phyloP scores from a whole-genome alignment of 2,888 invertebrate genomes.

The Laothoe populi region DNA sequence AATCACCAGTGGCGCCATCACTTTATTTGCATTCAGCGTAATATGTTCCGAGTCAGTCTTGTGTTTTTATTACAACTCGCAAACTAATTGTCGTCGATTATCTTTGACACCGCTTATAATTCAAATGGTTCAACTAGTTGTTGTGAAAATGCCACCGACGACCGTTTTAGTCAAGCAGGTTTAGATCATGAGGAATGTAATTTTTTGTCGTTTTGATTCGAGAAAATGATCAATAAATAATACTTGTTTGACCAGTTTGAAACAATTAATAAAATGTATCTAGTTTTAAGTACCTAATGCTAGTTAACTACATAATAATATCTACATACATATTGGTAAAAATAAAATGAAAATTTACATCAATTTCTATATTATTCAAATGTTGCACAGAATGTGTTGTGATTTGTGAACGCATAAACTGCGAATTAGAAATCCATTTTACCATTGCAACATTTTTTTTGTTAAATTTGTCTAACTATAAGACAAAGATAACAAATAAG shows the following conservation, averaged over 20 bases:
- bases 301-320: neutral
- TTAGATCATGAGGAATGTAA: constrained; percentile 1
- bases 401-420: no score
- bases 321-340: no score
- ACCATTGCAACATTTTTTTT: no score
- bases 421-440: no score
- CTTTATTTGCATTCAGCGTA: constrained; percentile 36
- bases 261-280: neutral
- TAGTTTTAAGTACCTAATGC: neutral
- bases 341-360: no score
- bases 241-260: neutral
- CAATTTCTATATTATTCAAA: no score
- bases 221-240: neutral
- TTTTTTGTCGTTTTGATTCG: neutral
- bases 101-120: constrained; percentile 23
- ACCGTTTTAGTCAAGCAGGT: constrained; percentile 8
- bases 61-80: constrained; percentile 30
- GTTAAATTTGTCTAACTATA: no score
- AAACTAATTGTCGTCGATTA: constrained; percentile 26
- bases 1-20: constrained; percentile 36
- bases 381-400: no score
- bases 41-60: constrained; percentile 23
- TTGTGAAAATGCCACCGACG: neutral
- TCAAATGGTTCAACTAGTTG: constrained; percentile 8
- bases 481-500: no score